Conservation (phyloP, 1,140 invertebrate genomes). For the Aphaenogaster rudis region DNA sequence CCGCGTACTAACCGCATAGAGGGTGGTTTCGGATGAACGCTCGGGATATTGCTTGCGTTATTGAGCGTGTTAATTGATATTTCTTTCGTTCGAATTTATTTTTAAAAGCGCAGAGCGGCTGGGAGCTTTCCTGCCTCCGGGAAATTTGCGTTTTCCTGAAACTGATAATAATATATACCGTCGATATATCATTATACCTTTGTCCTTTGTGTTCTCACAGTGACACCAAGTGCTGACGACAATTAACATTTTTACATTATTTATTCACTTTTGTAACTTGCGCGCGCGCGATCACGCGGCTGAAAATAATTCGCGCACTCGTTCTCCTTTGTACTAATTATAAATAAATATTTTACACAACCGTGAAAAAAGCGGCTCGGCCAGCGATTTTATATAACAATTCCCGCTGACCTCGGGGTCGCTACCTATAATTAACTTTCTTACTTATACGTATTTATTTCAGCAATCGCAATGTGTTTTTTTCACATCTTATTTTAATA, state of each 20-base stretch:
- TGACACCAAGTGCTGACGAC: slow-evolving; percentile 58
- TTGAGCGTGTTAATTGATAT: slow-evolving; percentile 81
- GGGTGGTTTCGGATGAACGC: slow-evolving; percentile 74
- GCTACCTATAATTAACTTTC: slow-evolving; percentile 32
- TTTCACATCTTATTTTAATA: slow-evolving; percentile 21
- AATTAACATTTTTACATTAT: slow-evolving; percentile 65
- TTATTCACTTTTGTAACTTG: slow-evolving; percentile 53
- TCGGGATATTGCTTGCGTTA: slow-evolving; percentile 78
- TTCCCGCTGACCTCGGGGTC: neutral
- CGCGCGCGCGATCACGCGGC: slow-evolving; percentile 23
- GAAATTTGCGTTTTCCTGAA: slow-evolving; percentile 63
- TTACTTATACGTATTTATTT: slow-evolving; percentile 36
- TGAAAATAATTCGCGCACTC: slow-evolving; percentile 57
- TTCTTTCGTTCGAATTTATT: slow-evolving; percentile 72
- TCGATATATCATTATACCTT: slow-evolving; percentile 63
- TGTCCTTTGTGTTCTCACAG: slow-evolving; percentile 56
- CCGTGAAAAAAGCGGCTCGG: slow-evolving; percentile 35
- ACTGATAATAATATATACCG: slow-evolving; percentile 63
- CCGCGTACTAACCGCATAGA: slow-evolving; percentile 67
- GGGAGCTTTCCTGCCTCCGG: slow-evolving; percentile 45
- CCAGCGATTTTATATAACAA: slow-evolving; percentile 17
- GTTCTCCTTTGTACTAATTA: slow-evolving; percentile 50
- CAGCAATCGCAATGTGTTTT: neutral
- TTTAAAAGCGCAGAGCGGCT: slow-evolving; percentile 59
- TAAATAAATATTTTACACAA: slow-evolving; percentile 55